These are phyloP conservation scores for Boulengeromyrus knoepffleri DNA, from an alignment of 2,113 vertebrate genomes.

Conservation along the genomic window DNA sequence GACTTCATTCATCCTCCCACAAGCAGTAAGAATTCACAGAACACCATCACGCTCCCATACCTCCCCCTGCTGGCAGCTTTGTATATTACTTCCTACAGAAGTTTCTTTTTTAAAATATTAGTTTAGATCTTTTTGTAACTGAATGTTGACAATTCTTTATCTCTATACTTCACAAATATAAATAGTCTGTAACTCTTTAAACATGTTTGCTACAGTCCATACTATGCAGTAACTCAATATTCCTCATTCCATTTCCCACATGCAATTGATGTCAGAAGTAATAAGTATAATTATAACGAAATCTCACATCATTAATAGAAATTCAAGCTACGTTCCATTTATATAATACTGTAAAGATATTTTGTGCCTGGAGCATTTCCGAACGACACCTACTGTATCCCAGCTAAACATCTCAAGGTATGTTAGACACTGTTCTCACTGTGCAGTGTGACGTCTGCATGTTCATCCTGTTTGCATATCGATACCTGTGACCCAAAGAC, in stretches of 20 bases:
- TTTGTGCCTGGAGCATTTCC: not conserved
- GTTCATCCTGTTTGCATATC: not conserved
- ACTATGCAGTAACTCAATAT: not conserved
- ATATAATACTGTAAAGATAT: not conserved
- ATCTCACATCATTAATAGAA: not conserved
- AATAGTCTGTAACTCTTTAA: not conserved
- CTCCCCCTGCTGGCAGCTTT: not conserved
- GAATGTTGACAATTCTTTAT: not conserved
- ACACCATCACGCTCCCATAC: not conserved
- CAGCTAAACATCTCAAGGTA: not conserved
- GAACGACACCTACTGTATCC: not conserved
- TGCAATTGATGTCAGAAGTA: not conserved
- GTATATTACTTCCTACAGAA: not conserved
- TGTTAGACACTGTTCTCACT: not conserved
- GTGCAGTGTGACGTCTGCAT: not conserved
- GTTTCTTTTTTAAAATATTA: not conserved
- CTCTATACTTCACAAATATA: not conserved
- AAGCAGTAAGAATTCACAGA: not conserved
- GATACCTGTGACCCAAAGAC: not conserved
- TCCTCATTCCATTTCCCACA: not conserved
- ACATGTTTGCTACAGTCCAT: not conserved
- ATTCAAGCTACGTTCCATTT: not conserved
- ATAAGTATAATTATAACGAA: not conserved
- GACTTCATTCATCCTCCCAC: not conserved
- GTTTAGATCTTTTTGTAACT: not conserved